Base-by-base conservation (phyloP, 2,113 vertebrate genomes). In the Pteropus alecto region DNA sequence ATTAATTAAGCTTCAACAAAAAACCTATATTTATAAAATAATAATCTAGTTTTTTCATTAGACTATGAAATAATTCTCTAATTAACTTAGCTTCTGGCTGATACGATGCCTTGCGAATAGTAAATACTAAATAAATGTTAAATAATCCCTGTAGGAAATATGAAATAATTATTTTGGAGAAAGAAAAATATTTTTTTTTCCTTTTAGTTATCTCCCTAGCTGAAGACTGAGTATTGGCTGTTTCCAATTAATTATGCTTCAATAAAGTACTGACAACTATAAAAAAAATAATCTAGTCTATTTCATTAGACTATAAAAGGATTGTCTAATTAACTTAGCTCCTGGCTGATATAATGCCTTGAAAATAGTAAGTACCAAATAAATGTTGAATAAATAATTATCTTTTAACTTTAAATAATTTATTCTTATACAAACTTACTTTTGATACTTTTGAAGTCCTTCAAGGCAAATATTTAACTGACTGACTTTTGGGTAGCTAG, bases 1-100 rank as follows among this genome's bases (percentile, higher is more conserved):
- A 22, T 90, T 87, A 87, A 78, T 70, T 86, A 76, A 82, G n/a
- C 21, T 94, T 78, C 54, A 56, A 60, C 77, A 90, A 86, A 90
- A 83, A 68, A 65, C 10, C 65, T 26, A 79, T 61, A 68, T 4
- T 21, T 86, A 41, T 71, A 87, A 81, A 81, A 84, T 60, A 74
- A 83, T 83, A 83, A 83, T 28, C 26, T 43, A 63, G 28, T 93
- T 33, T 81, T 41, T 73, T 56, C 9, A 76, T 87, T 71, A 84
- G 8, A 46, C 6, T 18, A 77, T 87, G 51, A 71, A 96, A 61
- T 70, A 87, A 83, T 68, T 88, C 6, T 88, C 58, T 84, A 76
- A 60, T 81, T 76, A 95, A 65, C 41, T 68, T 68, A 86, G 8
- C 21, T 93, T 3, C 22, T 68, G 1, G 5, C 58, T 78, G 28